Base-by-base conservation (phyloP, 2,797 vertebrate genomes). In the Acanthurus tractus region DNA sequence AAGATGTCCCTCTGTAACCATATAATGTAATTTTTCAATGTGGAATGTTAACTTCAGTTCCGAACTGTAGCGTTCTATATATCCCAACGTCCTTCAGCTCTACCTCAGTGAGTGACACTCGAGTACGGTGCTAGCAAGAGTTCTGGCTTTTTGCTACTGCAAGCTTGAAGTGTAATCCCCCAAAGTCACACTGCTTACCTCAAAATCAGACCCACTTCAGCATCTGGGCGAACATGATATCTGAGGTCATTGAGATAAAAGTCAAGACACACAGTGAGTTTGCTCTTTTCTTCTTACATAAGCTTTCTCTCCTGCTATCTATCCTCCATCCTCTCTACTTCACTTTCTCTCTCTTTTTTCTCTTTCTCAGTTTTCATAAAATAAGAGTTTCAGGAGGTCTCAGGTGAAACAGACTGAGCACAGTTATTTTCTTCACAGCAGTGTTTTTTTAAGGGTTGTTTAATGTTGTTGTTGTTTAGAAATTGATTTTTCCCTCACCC, bases 161-260 rank as follows among this genome's bases (percentile, higher is more conserved):
- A 68, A 69, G 75, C 78, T 86, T 58, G 50, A 45, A 76, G 56
- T 67, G 70, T 78, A 78, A 89, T 83, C 83, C 62, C 8, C 40
- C 81, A 88, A 91, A 88, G 79, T 79, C 74, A 73, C 86, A 46
- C 57, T 66, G 73, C 81, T 88, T 67, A 49, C 69, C 56, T 81
- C 67, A 56, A 63, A 71, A 78, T 82, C 65, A 64, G 71, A 15
- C 59, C 64, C 45, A 65, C 68, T 84, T 86, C 84, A 88, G 81
- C 70, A 74, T 76, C 77, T 85, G 78, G 63, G 67, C 20, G 66
- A 81, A 84, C 42, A 29, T 82, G 76, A 88, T 85, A 87, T 70
- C 49, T 22, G 63, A 79, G 86, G 85, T 89, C 80, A 84, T 52
- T 78, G 23, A 66, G 74, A 81, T 82, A 58, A 83, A 85, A 78